Conservation (phyloP, 2,888 invertebrate genomes). For the Synergus gifuensis region DNA sequence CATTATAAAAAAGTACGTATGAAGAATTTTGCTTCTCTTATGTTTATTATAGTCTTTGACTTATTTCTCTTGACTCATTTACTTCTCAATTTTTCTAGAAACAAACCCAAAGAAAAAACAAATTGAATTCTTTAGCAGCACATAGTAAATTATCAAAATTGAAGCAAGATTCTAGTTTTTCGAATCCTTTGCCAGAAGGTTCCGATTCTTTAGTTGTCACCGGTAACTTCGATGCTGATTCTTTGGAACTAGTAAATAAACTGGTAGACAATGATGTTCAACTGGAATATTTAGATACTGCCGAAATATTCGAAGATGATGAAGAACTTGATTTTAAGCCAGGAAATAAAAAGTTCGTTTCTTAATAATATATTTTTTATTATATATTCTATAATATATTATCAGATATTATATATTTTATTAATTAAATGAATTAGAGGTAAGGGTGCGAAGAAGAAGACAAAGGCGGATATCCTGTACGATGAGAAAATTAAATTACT, state of each 20-base stretch:
- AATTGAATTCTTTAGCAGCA: neutral
- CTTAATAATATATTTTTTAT: neutral
- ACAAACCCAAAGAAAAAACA: neutral
- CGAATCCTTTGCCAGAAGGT: neutral
- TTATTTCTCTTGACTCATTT: neutral
- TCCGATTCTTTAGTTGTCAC: neutral
- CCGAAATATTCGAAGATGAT: neutral
- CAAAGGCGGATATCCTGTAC: neutral
- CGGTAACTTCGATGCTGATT: neutral
- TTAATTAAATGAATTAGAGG: too few species aligned
- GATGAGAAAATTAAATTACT: neutral
- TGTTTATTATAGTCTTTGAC: too few species aligned
- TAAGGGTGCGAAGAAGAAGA: neutral
- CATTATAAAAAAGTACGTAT: neutral
- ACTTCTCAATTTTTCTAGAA: neutral
- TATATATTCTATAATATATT: too few species aligned
- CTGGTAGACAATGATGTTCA: too few species aligned
- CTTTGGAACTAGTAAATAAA: neutral
- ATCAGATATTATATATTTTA: too few species aligned
- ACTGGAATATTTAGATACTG: too few species aligned
- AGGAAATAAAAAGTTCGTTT: neutral
- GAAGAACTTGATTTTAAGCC: neutral
- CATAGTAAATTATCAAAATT: neutral
- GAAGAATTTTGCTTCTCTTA: neutral
- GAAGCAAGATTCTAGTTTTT: neutral